Conservation (phyloP, 1,140 invertebrate genomes). For the Drosophila bocki region DNA sequence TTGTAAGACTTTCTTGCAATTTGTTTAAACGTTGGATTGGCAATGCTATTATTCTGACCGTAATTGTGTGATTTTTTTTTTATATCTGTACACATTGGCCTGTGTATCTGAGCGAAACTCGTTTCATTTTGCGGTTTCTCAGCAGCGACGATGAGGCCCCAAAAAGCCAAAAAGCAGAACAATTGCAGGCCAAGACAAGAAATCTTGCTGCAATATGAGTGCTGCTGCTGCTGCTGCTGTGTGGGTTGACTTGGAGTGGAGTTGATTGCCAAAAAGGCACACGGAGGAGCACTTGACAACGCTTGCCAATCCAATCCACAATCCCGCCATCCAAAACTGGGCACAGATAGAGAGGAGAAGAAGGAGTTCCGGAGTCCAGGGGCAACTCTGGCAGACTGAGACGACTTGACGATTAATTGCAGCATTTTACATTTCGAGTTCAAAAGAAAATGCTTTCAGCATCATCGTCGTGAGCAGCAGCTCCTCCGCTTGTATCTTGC, state of each 20-base stretch:
- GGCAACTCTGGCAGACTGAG: slow-evolving; percentile 18
- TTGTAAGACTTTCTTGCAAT: not conserved
- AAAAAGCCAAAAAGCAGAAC: slow-evolving; percentile 75
- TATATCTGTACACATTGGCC: slow-evolving; percentile 24
- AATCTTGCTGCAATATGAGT: slow-evolving; percentile 70
- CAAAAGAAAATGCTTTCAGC: slow-evolving; percentile 65
- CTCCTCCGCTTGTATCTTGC: slow-evolving; percentile 57
- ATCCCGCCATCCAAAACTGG: slow-evolving; percentile 8
- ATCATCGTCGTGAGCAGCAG: slow-evolving; percentile 6
- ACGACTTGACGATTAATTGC: slow-evolving; percentile 73
- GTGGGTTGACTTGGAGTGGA: slow-evolving; percentile 59
- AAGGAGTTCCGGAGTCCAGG: slow-evolving; percentile 13
- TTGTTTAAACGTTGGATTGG: slow-evolving; percentile 1
- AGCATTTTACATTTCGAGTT: slow-evolving; percentile 74
- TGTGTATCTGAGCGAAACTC: slow-evolving; percentile 52
- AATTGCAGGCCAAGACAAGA: slow-evolving; percentile 64
- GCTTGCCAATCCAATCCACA: slow-evolving; percentile 25
- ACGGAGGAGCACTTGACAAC: slow-evolving; percentile 63
- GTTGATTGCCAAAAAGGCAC: slow-evolving; percentile 69
- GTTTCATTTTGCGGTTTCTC: slow-evolving; percentile 61
- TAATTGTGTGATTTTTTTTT: slow-evolving; percentile 17
- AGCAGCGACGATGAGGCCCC: slow-evolving; percentile 33
- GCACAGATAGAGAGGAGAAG: not conserved
- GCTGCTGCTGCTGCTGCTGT: slow-evolving; percentile 46
- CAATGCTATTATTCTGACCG: slow-evolving; percentile 2